These are phyloP conservation scores for Bradypodion pumilum DNA, from an alignment of 2,797 vertebrate species.

Conservation along the genomic window DNA sequence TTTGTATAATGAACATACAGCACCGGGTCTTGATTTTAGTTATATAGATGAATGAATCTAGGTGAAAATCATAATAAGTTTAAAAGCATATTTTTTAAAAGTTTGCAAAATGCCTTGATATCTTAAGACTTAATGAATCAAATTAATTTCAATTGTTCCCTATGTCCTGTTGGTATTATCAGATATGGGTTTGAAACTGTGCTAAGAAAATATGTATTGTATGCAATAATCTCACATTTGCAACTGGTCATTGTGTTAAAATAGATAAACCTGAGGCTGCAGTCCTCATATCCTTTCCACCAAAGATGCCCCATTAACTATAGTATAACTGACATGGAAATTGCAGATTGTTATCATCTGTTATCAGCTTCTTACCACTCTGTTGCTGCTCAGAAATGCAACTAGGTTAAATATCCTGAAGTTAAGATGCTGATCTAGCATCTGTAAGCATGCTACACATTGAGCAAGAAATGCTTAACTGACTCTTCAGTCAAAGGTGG, in stretches of 20 bases:
- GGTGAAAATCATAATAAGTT: neutral
- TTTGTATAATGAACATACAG: too few relatives aligned
- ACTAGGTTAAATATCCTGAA: slow-evolving; percentile 12
- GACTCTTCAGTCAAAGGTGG: slow-evolving; percentile 6
- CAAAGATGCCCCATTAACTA: slow-evolving; percentile 1
- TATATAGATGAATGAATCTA: too few relatives aligned
- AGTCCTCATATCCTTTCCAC: neutral
- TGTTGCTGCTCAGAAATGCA: slow-evolving; percentile 32
- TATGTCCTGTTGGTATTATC: neutral
- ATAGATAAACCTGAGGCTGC: neutral
- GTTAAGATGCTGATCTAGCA: slow-evolving; percentile 19
- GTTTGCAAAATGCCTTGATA: neutral
- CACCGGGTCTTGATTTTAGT: too few relatives aligned
- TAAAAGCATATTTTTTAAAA: neutral
- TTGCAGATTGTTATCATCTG: neutral
- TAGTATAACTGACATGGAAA: neutral
- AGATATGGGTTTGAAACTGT: neutral
- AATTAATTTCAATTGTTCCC: slow-evolving; percentile 7
- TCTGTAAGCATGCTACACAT: neutral
- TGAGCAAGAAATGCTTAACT: slow-evolving; percentile 29
- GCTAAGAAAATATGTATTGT: neutral
- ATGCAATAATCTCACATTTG: neutral
- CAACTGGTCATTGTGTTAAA: neutral
- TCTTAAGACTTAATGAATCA: neutral
- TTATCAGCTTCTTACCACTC: slow-evolving; percentile 7